Evolutionary conservation across 2,113 vertebrate species (phyloP).

Genomic region (Entosphenus tridentatus): DNA sequence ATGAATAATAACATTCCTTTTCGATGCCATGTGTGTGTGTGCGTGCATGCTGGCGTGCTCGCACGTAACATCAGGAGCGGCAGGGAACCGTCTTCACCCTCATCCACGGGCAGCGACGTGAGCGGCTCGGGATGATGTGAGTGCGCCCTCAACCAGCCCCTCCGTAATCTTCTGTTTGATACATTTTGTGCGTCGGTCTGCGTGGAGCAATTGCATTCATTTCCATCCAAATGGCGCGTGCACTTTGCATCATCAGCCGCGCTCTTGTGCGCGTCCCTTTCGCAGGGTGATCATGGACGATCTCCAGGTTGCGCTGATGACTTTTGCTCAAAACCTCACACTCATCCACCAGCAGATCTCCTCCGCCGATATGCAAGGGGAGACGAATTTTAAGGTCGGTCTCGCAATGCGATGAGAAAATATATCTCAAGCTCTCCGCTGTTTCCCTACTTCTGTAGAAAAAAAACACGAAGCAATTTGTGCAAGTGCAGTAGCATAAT

Average conservation of each 20-base stretch:
- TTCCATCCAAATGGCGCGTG: too few species aligned
- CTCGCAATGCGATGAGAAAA: slow-evolving; percentile 1
- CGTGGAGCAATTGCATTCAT: too few species aligned
- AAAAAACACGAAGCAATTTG: too few species aligned
- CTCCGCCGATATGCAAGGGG: slow-evolving; percentile 65
- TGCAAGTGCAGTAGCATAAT: too few species aligned
- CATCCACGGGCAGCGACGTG: slow-evolving; percentile 23
- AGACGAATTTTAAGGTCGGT: slow-evolving; percentile 75
- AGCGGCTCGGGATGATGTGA: slow-evolving; percentile 33
- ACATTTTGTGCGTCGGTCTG: too few species aligned
- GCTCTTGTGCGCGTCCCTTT: slow-evolving; percentile 52
- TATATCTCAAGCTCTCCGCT: too few species aligned
- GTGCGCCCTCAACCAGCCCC: slow-evolving; percentile 12
- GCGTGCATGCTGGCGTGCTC: too few species aligned
- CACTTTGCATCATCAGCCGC: too few species aligned
- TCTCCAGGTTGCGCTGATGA: slow-evolving; percentile 78
- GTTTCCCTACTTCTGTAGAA: too few species aligned
- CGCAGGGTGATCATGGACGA: slow-evolving; percentile 70
- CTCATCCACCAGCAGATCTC: slow-evolving; percentile 99
- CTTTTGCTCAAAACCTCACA: slow-evolving; percentile 91
- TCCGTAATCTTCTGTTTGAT: too few species aligned
- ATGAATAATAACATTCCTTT: too few species aligned
- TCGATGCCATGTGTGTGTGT: too few species aligned
- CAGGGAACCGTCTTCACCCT: slow-evolving; percentile 29
- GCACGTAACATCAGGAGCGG: slow-evolving; percentile 19